A percentile compares a stretch with the other conserved stretches of the same genome.
These are phyloP conservation scores for Coccyzus lansbergi DNA, from an alignment of 2,797 vertebrate genomes.

Conservation along the genomic window DNA sequence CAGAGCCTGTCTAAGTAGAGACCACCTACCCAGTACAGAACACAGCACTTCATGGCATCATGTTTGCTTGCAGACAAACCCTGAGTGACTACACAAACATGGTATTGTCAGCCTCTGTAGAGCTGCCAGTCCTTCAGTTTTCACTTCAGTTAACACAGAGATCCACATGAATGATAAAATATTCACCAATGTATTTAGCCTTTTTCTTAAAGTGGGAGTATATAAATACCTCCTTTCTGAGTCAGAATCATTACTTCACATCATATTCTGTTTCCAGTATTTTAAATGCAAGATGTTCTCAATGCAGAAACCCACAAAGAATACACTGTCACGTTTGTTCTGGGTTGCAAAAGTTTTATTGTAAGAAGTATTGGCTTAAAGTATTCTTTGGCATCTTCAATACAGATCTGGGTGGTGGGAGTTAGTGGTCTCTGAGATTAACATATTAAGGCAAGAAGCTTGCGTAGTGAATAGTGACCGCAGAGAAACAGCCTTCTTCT, in stretches of 20 bases:
- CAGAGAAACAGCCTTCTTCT: not conserved
- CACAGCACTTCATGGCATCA: fast-evolving
- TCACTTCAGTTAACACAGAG: not conserved
- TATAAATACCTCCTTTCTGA: not conserved
- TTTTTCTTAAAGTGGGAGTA: not conserved
- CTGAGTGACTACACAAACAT: not conserved
- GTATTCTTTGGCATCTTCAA: not conserved
- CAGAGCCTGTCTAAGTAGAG: not conserved
- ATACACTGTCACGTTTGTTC: not conserved
- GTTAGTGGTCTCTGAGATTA: not conserved
- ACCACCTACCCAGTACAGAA: not conserved
- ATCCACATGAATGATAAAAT: not conserved
- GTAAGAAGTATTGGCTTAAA: not conserved
- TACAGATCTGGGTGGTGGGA: not conserved
- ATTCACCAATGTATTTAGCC: not conserved
- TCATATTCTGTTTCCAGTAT: not conserved
- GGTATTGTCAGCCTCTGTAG: not conserved
- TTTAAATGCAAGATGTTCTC: not conserved
- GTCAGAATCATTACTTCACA: not conserved
- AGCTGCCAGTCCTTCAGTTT: not conserved
- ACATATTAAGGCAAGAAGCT: not conserved
- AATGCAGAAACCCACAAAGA: not conserved
- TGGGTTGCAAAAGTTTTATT: not conserved
- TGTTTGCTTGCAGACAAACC: not conserved
- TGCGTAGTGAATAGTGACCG: not conserved